Evolutionary conservation across 2,797 vertebrate genomes (phyloP).

Genomic region (Carcharodon carcharias): DNA sequence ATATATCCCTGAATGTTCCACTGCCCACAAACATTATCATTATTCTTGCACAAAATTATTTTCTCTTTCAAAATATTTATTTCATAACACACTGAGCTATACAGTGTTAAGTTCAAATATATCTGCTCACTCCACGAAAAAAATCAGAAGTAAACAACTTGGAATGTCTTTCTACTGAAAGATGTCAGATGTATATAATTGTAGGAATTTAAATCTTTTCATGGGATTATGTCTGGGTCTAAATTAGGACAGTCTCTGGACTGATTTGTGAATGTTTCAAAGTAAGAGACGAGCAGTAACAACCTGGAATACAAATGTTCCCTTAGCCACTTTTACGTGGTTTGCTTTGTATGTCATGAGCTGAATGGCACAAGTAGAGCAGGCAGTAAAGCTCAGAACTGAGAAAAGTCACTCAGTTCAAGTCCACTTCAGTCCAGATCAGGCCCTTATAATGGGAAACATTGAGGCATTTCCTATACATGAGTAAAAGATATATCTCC

Average conservation of each 20-base stretch:
- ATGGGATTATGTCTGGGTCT: neutral
- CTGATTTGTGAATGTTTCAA: neutral
- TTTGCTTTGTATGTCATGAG: neutral
- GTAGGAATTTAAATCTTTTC: neutral
- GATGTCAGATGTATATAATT: neutral
- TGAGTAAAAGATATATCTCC: neutral
- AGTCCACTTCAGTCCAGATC: neutral
- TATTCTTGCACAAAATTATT: neutral
- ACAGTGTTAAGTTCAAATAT: neutral
- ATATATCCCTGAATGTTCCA: neutral
- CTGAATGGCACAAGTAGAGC: neutral
- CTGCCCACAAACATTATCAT: neutral
- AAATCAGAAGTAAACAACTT: neutral
- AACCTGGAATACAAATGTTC: neutral
- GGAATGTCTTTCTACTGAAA: neutral
- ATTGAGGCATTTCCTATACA: neutral
- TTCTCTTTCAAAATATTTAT: constrained; percentile 10
- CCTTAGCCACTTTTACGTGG: no score
- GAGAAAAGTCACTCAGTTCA: neutral
- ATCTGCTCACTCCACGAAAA: neutral
- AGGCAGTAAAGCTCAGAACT: neutral
- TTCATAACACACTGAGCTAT: neutral
- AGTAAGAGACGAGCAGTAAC: neutral
- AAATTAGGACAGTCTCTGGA: neutral
- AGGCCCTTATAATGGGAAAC: neutral